Evolutionary conservation across 1,140 invertebrate species (phyloP), one percentile per base, ranked within the genome.

Genomic region (Leptinotarsa texana): DNA sequence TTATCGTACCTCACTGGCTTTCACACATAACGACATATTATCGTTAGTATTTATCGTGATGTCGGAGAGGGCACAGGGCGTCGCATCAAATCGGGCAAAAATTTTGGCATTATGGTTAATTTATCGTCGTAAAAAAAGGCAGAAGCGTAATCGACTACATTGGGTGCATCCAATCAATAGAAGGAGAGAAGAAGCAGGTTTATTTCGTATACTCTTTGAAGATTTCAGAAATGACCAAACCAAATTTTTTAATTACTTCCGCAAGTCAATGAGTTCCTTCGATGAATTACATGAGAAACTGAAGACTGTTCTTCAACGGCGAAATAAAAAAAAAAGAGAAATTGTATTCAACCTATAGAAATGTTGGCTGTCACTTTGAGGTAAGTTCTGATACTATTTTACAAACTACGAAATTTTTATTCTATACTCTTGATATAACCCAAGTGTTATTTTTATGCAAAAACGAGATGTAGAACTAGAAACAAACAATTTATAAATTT

Each of bases 151-250:
- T 66, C 42, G 48, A 13, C 33, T 73, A 47, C 18, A 47, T 47
- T 73, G 63, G 72, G 57, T 73, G n/a, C 63, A 73, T 67, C 72
- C 72, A 48, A 67, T 73, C n/a, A 67, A 73, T 13, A 63, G 63
- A 57, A 57, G 51, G 51, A 63, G 71, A 72, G 11, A 62, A 48
- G 61, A 72, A 72, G 71, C 63, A 27, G 71, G 71, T 33, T 18
- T 63, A 63, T 72, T 72, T 42, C 61, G 63, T 42, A 72, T 62
- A 62, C 48, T 71, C 13, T 71, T 24, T 72, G 22, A 72, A 47
- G 57, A 72, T 62, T 42, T 72, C 3, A 62, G 71, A 27, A 62
- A 72, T 33, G 71, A 72, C 48, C 22, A 65, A 21, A 17, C 62
- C 8, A 72, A 72, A 22, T 72, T 72, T 62, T 72, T 63, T 22